Evolutionary conservation across 2,888 invertebrate genomes (phyloP).

Genomic region (Drosophila austrosaltans): DNA sequence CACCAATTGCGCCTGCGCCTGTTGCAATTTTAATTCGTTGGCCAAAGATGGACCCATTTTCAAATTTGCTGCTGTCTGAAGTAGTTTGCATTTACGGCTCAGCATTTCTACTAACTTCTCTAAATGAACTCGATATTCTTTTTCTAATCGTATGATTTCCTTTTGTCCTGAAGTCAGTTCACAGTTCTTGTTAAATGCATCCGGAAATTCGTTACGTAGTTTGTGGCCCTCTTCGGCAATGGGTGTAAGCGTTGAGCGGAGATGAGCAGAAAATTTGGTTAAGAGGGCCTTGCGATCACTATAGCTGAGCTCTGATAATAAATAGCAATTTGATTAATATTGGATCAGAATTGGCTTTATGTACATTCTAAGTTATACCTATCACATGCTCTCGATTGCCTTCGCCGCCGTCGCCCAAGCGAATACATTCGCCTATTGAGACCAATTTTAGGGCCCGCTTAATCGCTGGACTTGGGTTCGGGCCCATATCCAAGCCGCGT

Average conservation of each 20-base stretch:
- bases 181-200: constrained; percentile 46
- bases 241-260: constrained; percentile 56
- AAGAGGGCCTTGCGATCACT: constrained; percentile 79
- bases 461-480: constrained; percentile 49
- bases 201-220: constrained; percentile 72
- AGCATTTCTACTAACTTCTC: constrained; percentile 61
- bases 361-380: constrained; percentile 41
- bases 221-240: constrained; percentile 65
- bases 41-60: constrained; percentile 78
- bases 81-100: constrained; percentile 72
- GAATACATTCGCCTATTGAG: constrained; percentile 58
- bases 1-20: constrained; percentile 70
- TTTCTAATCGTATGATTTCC: constrained; percentile 68
- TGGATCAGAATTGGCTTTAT: too few relatives aligned
- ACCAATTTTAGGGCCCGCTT: constrained; percentile 59
- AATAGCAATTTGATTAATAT: not conserved
- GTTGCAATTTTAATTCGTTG: constrained; percentile 73
- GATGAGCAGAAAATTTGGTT: constrained; percentile 57
- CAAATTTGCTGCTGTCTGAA: constrained; percentile 76
- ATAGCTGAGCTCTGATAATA: constrained; percentile 62
- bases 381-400: constrained; percentile 43
- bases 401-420: constrained; percentile 47
- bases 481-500: constrained; percentile 45
- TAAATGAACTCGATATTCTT: constrained; percentile 66
- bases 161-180: constrained; percentile 46